Conservation (phyloP, 2,113 vertebrate genomes). For the Callaeas wilsoni region DNA sequence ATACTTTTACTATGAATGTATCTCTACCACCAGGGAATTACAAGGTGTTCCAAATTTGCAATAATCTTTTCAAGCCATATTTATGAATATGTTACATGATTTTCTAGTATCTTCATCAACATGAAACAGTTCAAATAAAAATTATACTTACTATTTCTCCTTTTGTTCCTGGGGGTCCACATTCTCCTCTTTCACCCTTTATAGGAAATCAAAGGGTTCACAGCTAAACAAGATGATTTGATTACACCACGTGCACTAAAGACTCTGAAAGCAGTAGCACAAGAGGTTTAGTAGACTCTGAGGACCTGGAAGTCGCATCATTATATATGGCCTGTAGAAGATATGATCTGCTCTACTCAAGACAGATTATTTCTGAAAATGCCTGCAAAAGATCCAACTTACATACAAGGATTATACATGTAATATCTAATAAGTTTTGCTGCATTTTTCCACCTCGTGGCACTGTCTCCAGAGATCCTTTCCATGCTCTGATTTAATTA, state of each 20-base stretch:
- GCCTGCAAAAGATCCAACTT: not conserved
- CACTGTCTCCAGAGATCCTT: not conserved
- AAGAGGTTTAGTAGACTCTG: not conserved
- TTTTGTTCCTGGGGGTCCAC: constrained; percentile 82
- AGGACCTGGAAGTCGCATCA: not conserved
- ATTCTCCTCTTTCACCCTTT: constrained; percentile 83
- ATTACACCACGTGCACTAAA: not conserved
- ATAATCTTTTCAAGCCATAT: not conserved
- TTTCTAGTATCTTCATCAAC: not conserved
- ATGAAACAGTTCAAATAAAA: not conserved
- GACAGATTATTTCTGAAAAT: not conserved
- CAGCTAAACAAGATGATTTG: not conserved
- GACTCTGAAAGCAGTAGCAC: not conserved
- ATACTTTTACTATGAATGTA: not conserved
- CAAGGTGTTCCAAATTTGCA: not conserved
- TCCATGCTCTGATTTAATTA: not conserved
- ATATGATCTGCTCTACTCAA: not conserved
- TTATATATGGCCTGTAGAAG: not conserved
- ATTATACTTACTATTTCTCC: constrained; percentile 76
- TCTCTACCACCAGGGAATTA: not conserved
- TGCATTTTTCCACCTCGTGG: not conserved
- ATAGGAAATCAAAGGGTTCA: constrained; percentile 16
- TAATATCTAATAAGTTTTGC: not conserved
- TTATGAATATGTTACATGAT: not conserved
- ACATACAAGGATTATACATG: not conserved